Base-by-base conservation (phyloP, 2,113 vertebrate genomes). In the Aegithalos caudatus region DNA sequence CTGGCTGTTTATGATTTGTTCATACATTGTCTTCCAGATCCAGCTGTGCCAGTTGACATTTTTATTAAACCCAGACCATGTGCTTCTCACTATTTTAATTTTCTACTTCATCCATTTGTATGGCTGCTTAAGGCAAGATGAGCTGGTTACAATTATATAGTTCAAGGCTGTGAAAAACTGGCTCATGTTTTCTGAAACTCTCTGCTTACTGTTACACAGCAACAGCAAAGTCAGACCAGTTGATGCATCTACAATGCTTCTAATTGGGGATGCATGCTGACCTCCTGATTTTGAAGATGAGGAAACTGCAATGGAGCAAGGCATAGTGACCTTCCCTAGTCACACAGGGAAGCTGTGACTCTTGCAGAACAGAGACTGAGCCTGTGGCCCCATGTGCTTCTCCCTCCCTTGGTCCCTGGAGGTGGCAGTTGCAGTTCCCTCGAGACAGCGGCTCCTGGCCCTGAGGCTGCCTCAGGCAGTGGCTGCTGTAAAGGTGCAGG, bases 401-500 rank as follows among this genome's bases (percentile, higher is more conserved):
- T 85, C 31, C 45, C 37, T 18, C 20, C 53, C 44, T n/a, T 12
- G 37, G 40, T 42, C 35, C 17, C 20, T 11, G 11, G 20, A 11
- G 37, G 31, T 53, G 54, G 47, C 13, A 14, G 67, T 6, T 67
- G 35, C 38, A 74, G 37, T 25, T 29, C 14, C 20, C 12, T 13
- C 42, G 7, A 33, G n/a, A n/a, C n/a, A 9, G 53, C 3, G 3
- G 54, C n/a, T 81, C 7, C 47, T 21, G 17, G 31, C 51, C 4
- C 10, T 40, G 9, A 0, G 0, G n/a, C 44, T 20, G 18, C 37
- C 20, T 5, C 29, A 56, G 54, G 37, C 47, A 57, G 7, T 71
- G 76, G n/a, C 70, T 78, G 40, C 69, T 51, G 19, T 20, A 22
- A 48, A 21, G 0, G 1, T 6, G 17, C 4, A 31, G 31, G 17